These are phyloP conservation scores for Gulo gulo DNA, from an alignment of 2,113 vertebrate species.

Conservation along the genomic window DNA sequence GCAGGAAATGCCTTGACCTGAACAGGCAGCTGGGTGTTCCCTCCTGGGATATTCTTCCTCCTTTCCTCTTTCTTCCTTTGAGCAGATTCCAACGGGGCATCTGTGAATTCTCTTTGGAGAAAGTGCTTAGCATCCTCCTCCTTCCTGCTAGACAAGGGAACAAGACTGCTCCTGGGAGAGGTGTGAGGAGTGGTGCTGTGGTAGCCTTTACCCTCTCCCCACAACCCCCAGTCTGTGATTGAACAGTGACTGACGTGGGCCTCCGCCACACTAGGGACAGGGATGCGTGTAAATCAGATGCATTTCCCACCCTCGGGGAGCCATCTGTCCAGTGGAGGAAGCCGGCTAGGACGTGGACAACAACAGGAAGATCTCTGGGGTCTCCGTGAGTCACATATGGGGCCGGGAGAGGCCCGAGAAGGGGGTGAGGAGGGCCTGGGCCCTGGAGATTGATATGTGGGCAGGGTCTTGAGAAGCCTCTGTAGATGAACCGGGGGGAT, in stretches of 20 bases:
- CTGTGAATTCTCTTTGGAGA: not conserved
- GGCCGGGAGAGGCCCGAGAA: too few relatives aligned
- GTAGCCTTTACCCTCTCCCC: not conserved
- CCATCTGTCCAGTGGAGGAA: not conserved
- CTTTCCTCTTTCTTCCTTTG: not conserved
- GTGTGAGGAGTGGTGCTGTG: not conserved
- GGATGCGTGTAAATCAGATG: not conserved
- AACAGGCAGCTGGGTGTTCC: not conserved
- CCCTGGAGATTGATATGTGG: not conserved
- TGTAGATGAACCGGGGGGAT: not conserved
- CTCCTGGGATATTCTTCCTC: not conserved
- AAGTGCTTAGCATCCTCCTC: not conserved
- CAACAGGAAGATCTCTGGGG: not conserved
- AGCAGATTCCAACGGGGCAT: not conserved
- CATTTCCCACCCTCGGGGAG: too few relatives aligned
- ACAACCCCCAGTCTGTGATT: not conserved
- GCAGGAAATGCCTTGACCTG: not conserved
- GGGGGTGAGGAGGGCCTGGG: rapidly evolving
- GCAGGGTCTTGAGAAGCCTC: not conserved
- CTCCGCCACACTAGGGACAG: not conserved
- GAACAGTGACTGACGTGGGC: not conserved
- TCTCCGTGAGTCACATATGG: not conserved
- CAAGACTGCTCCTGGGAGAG: not conserved
- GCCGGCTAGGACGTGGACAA: not conserved
- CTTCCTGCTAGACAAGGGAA: not conserved